Percentiles rank a stretch among this genome's conserved stretches.
phyloP scores from a whole-genome alignment of 2,888 invertebrate species.

The Ametastegia equiseti region DNA sequence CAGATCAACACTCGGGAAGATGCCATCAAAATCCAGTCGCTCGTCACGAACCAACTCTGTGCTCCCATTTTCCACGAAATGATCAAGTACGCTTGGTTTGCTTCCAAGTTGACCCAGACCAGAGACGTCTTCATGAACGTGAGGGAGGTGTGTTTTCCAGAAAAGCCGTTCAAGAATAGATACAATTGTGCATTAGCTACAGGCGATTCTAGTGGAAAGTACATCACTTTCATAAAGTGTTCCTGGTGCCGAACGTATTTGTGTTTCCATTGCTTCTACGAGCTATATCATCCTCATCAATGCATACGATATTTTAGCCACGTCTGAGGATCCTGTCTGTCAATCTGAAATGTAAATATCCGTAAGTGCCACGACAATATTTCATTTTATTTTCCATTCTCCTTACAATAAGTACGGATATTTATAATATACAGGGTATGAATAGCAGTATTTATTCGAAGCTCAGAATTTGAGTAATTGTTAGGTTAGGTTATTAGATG shows the following conservation, averaged over 20 bases:
- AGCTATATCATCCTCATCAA: neutral
- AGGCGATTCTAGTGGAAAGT: neutral
- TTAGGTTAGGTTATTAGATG: too few relatives aligned
- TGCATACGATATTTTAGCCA: slow-evolving; percentile 7
- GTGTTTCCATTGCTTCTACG: slow-evolving; percentile 14
- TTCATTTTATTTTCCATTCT: too few relatives aligned
- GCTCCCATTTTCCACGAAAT: slow-evolving; percentile 28
- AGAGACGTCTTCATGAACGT: slow-evolving; percentile 21
- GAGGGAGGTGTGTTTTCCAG: slow-evolving; percentile 10
- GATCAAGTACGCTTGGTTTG: slow-evolving; percentile 42
- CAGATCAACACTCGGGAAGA: slow-evolving; percentile 15
- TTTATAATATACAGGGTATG: too few relatives aligned
- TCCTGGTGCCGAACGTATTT: neutral
- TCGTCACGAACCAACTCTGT: slow-evolving; percentile 32
- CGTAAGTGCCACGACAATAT: too few relatives aligned
- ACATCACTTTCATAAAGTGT: neutral
- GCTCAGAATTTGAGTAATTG: too few relatives aligned
- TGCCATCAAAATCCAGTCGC: slow-evolving; percentile 44
- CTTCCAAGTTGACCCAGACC: slow-evolving; percentile 4
- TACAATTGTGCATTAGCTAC: neutral
- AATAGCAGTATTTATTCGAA: too few relatives aligned
- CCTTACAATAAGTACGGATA: too few relatives aligned
- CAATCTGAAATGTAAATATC: too few relatives aligned
- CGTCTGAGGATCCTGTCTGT: neutral
- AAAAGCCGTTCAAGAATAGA: neutral